Base-by-base conservation (phyloP, 1,140 invertebrate species). In the Episyrphus balteatus region DNA sequence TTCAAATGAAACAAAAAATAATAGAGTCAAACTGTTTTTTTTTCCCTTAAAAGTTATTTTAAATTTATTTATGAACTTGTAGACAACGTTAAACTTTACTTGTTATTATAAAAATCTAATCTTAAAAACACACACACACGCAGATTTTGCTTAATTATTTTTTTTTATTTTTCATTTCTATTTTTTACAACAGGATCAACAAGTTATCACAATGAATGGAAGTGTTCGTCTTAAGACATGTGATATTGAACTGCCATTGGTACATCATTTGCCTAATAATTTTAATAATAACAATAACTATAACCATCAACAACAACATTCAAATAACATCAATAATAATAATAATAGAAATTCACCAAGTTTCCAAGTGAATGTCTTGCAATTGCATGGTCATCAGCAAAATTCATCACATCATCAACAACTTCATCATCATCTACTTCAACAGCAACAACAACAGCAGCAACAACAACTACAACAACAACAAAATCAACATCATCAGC, bases 181-280 rank as follows among this genome's bases (percentile, higher is more conserved):
- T 37, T 50, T 40, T 5, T 37, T 39, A 26, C 41, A 43, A 34
- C 32, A 56, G 55, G 40, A 36, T 21, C 44, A 48, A 47, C 61
- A 68, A 62, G 56, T 68, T 49, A 68, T 68, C 50, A 71, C 70
- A 46, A 70, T 73, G 62, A 68, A 71, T 62, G 60, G 71, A 55
- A 70, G 73, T 59, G 70, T 74, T 49, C 66, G 72, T 49, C 68
- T 73, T 48, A 73, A 73, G 61, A 71, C 73, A 54, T 69, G 69
- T 37, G 68, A 71, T 54, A 59, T 72, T 49, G 70, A 73, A 57
- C 67, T 73, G 58, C 66, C 70, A 51, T 47, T 49, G 49, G 45
- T 44, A 9, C 61, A 64, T 26, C 21, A 26, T 26, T 26, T 26
- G 21, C 21, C 21, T 26, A 26, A 26, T 26, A 26, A 26, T 26